Conservation (phyloP, 1,140 invertebrate species). For the Aradophagus sp. region DNA sequence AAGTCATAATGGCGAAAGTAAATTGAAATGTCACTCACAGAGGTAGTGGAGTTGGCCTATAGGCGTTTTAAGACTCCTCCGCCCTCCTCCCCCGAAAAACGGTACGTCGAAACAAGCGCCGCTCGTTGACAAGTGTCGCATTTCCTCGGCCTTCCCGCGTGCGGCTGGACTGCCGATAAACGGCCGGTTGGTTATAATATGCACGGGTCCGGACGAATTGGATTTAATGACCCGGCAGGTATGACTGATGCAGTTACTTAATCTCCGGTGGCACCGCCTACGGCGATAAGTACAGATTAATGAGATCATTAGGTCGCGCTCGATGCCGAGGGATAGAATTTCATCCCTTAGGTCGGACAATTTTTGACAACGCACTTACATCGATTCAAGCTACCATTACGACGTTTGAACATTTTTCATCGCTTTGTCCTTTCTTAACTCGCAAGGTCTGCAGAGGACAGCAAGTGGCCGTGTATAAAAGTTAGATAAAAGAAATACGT, state of each 20-base stretch:
- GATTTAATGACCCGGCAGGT: conserved; percentile 39
- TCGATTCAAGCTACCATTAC: too few species aligned
- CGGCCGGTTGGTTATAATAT: conserved; percentile 17
- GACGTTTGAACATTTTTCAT: conserved; percentile 15
- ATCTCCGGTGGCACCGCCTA: conserved; percentile 22
- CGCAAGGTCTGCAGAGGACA: too few species aligned
- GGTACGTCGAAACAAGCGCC: conserved; percentile 11
- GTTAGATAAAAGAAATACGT: too few species aligned
- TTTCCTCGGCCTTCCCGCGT: conserved; percentile 13
- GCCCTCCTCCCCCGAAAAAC: too few species aligned
- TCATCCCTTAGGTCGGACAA: too few species aligned
- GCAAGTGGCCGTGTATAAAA: too few species aligned
- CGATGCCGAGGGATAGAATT: too few species aligned
- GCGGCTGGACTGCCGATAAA: conserved; percentile 31
- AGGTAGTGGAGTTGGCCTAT: conserved; percentile 14
- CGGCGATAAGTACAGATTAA: too few species aligned
- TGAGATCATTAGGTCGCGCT: too few species aligned
- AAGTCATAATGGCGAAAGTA: conserved; percentile 30
- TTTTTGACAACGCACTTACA: too few species aligned
- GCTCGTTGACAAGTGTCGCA: conserved; percentile 9
- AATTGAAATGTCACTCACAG: conserved; percentile 45
- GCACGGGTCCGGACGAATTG: conserved; percentile 30
- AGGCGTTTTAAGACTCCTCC: conserved; percentile 24
- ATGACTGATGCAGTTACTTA: conserved; percentile 30
- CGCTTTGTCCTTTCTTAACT: too few species aligned